Evolutionary conservation across 30 jellyfish, hydroid and myxozoan species (phyloP).

Genomic region (Cassiopea xamachana): DNA sequence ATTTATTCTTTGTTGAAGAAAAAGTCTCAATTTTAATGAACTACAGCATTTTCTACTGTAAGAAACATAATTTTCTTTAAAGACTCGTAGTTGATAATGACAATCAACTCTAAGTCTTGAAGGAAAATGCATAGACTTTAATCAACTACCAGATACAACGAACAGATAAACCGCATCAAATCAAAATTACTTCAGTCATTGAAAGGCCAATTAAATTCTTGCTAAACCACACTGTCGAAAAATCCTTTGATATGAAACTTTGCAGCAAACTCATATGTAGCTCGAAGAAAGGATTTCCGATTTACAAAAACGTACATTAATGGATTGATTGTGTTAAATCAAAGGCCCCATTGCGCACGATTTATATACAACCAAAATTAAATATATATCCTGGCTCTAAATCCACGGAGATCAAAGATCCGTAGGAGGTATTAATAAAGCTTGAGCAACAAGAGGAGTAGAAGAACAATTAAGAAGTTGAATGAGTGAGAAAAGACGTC

Average conservation of each 20-base stretch:
- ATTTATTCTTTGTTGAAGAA: too few species aligned
- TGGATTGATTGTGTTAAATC: not conserved
- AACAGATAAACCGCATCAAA: not conserved
- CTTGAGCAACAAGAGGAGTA: not conserved
- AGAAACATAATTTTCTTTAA: too few species aligned
- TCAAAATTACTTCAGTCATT: conserved; percentile 1
- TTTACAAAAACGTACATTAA: not conserved
- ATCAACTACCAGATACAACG: not conserved
- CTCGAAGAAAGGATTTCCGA: conserved; percentile 32
- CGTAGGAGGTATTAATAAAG: not conserved
- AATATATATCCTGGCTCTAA: not conserved
- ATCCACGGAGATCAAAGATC: not conserved
- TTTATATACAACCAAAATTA: not conserved
- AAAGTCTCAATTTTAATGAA: too few species aligned
- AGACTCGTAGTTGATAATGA: too few species aligned
- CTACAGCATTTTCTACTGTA: too few species aligned
- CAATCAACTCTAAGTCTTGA: not conserved
- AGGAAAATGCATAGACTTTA: not conserved
- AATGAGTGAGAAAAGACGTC: not conserved
- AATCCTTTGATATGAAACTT: not conserved
- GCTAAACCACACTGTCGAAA: conserved; percentile 13
- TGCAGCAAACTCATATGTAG: not conserved
- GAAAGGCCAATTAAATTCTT: not conserved
- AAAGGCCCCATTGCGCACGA: not conserved
- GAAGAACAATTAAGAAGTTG: not conserved